phyloP scores from a whole-genome alignment of 2,888 invertebrate genomes.

The Gymnocheta viridis region DNA sequence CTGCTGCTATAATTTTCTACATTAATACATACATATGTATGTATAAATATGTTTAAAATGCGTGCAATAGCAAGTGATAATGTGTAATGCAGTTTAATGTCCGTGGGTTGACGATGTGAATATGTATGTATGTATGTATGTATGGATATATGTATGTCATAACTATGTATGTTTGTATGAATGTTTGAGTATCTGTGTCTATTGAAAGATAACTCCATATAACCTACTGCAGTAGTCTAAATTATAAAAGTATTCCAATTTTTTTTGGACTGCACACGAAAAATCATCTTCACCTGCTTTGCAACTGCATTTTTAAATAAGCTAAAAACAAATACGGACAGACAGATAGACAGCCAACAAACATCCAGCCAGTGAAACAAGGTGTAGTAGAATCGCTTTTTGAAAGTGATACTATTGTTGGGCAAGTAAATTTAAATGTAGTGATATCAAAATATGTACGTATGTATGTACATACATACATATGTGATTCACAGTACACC shows the following conservation, averaged over 20 bases:
- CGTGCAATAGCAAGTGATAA: slow-evolving; percentile 52
- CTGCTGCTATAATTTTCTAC: slow-evolving; percentile 20
- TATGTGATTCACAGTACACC: background rate
- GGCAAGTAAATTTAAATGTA: background rate
- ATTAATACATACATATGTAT: too few species aligned
- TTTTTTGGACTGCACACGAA: slow-evolving; percentile 16
- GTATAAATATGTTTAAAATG: slow-evolving; percentile 51
- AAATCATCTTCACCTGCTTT: slow-evolving; percentile 59
- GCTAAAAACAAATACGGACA: background rate
- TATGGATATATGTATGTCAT: too few species aligned
- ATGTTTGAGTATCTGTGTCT: background rate
- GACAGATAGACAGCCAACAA: background rate
- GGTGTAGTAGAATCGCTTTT: slow-evolving; percentile 19
- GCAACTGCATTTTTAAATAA: slow-evolving; percentile 18
- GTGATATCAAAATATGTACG: background rate
- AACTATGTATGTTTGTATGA: too few species aligned
- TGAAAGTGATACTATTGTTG: slow-evolving; percentile 3
- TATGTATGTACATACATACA: background rate
- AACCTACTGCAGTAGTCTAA: slow-evolving; percentile 21
- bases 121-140: slow-evolving; percentile 7
- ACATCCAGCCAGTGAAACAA: slow-evolving; percentile 28
- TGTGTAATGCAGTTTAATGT: slow-evolving; percentile 34
- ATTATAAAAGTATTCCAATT: background rate
- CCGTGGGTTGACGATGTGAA: slow-evolving; percentile 7
- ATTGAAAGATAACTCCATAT: slow-evolving; percentile 17